A percentile compares a stretch with the other conserved stretches of the same genome.
Conservation (phyloP, 2,888 invertebrate genomes). For the Bruchidius siliquastri region DNA sequence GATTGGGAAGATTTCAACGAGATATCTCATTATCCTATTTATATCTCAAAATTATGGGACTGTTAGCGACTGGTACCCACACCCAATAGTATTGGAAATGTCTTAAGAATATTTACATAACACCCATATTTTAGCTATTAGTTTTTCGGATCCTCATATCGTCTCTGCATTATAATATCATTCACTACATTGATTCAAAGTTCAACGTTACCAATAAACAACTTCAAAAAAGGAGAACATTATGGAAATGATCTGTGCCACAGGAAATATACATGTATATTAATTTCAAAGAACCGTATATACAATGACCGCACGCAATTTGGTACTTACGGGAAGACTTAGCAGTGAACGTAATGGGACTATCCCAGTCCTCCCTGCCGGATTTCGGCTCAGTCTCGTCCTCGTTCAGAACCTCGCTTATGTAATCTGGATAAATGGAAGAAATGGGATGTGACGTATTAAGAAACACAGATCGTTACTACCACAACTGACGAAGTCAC, state of each 20-base stretch:
- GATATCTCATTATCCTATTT: no score
- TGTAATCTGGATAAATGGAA: slow-evolving; percentile 60
- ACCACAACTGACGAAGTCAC: not conserved
- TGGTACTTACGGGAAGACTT: slow-evolving; percentile 77
- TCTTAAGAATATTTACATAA: no score
- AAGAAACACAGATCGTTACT: not conserved
- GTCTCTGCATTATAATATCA: no score
- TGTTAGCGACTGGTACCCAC: no score
- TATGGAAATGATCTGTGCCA: not conserved
- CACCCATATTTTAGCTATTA: no score
- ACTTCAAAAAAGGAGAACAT: not conserved
- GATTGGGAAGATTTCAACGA: no score
- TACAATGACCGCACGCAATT: not conserved
- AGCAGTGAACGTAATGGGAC: slow-evolving; percentile 86
- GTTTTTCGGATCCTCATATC: no score
- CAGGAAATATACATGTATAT: not conserved
- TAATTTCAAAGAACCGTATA: not conserved
- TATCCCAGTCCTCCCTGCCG: slow-evolving; percentile 71
- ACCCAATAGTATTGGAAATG: no score
- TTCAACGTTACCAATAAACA: no score
- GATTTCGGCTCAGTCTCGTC: slow-evolving; percentile 55
- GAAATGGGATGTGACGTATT: not conserved
- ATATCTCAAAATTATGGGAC: no score
- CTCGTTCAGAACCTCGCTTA: slow-evolving; percentile 76
- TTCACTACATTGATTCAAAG: no score